Evolutionary conservation across 2,888 invertebrate genomes (phyloP).

Genomic region (Nasonia oneida): DNA sequence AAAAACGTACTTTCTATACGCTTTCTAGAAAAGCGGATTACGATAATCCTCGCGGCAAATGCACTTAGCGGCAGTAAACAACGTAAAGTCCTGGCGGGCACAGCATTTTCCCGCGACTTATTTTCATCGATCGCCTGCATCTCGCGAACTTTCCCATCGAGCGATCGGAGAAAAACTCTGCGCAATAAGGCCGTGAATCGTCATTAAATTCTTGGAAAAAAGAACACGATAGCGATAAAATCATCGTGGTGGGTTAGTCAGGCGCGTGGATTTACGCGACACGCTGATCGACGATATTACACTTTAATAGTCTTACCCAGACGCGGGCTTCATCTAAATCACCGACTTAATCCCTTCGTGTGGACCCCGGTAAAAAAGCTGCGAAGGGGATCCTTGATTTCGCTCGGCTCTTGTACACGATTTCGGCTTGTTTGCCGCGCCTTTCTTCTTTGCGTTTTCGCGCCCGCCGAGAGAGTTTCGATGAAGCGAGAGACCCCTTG

Average conservation of each 20-base stretch:
- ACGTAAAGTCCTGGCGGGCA: not conserved
- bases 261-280: not conserved
- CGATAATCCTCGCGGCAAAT: not conserved
- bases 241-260: not conserved
- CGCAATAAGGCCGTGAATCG: not conserved
- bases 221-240: constrained; percentile 31
- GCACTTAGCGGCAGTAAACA: not conserved
- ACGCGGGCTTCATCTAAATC: constrained; percentile 49
- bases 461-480: not conserved
- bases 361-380: not conserved
- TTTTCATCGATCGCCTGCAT: not conserved
- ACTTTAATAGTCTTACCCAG: constrained; percentile 52
- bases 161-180: not conserved
- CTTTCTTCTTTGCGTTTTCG: not conserved
- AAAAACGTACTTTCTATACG: constrained; percentile 9
- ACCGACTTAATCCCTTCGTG: constrained; percentile 45
- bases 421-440: constrained; percentile 24
- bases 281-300: constrained; percentile 53
- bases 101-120: not conserved
- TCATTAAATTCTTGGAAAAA: not conserved
- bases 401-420: constrained; percentile 7
- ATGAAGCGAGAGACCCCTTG: constrained; percentile 5
- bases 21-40: constrained; percentile 26
- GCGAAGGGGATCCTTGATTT: not conserved
- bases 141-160: constrained; percentile 11